Evolutionary conservation across 2,797 vertebrate species (phyloP), one percentile per base, ranked within the genome.

Genomic region (Sebastes alutus): DNA sequence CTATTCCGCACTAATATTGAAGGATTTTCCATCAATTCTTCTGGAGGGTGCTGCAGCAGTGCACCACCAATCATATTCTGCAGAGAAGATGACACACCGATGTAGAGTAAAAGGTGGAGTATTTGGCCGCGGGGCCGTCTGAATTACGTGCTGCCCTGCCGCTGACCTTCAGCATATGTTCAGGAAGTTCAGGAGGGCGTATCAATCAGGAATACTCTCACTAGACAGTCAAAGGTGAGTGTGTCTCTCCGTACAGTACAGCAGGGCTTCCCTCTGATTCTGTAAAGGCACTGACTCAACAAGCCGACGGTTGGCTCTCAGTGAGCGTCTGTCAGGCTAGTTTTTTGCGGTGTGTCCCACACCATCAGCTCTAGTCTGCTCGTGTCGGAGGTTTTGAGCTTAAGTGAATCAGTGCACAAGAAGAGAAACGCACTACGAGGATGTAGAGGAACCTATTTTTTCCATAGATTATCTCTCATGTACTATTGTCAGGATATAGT

Each of bases 101-200:
- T 14, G 60, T 8, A 14, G 20, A 81, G 67, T 22, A 69, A 68
- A 84, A 59, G 16, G 64, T 75, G 58, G 59, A 46, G 61, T 68
- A 56, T 49, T 75, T 78, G 82, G 64, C 83, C 77, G 61, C 25
- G 54, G 78, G 83, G 66, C 20, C 2, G 65, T 88, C 82, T 68
- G 78, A 76, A 56, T 25, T 77, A 4, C 35, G 5, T 0, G 5
- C 73, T 87, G 89, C 52, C 87, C 89, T 77, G 63, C 80, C 32
- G 73, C 74, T 89, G 91, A 94, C 92, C 90, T 80, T 55, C 20
- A 65, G 61, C 67, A 82, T 80, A 85, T 76, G 65, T 68, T 82
- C 46, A 20, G 72, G 42, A 78, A 81, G 86, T 87, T 91, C 75
- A 87, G 61, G 29, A 69, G 63, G 52, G 68, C 12, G 5, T 75